phyloP scores from a whole-genome alignment of 2,888 invertebrate species.

The Adineta ricciae region DNA sequence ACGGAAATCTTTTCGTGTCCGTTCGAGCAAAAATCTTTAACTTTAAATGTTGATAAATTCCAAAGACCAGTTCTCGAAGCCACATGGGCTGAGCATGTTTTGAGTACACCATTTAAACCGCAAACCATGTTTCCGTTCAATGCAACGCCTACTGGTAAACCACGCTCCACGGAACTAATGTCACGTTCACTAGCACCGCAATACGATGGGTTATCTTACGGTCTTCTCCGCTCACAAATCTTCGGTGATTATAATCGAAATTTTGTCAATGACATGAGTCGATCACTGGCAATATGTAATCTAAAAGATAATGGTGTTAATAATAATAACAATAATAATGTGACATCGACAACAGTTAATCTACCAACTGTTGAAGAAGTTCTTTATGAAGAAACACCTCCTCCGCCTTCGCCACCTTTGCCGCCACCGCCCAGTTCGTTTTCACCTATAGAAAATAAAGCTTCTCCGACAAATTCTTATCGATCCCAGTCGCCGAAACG shows the following conservation, averaged over 20 bases:
- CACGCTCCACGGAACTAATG: conserved; percentile 77
- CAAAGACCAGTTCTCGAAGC: conserved; percentile 82
- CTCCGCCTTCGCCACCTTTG: background rate
- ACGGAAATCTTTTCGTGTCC: conserved; percentile 81
- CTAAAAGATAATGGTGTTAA: conserved; percentile 1
- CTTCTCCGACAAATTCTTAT: background rate
- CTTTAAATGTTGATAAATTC: conserved; percentile 72
- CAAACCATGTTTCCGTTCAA: conserved; percentile 68
- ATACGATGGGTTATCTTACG: conserved; percentile 59
- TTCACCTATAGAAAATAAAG: background rate
- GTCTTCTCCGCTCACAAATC: conserved; percentile 40
- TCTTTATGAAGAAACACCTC: background rate
- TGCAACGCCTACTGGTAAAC: conserved; percentile 79
- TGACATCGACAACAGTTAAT: background rate
- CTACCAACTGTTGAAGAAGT: conserved; percentile 21
- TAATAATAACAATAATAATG: too few species aligned
- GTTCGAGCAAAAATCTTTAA: conserved; percentile 72
- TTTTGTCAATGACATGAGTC: conserved; percentile 10
- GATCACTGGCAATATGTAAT: conserved; percentile 5
- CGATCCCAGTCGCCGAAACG: background rate
- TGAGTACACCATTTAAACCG: conserved; percentile 78
- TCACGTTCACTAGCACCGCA: conserved; percentile 70
- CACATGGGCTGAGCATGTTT: conserved; percentile 91
- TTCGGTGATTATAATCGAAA: conserved; percentile 21
- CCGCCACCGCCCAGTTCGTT: background rate